Base-by-base conservation (phyloP, 2,797 vertebrate genomes). In the Clamator glandarius region DNA sequence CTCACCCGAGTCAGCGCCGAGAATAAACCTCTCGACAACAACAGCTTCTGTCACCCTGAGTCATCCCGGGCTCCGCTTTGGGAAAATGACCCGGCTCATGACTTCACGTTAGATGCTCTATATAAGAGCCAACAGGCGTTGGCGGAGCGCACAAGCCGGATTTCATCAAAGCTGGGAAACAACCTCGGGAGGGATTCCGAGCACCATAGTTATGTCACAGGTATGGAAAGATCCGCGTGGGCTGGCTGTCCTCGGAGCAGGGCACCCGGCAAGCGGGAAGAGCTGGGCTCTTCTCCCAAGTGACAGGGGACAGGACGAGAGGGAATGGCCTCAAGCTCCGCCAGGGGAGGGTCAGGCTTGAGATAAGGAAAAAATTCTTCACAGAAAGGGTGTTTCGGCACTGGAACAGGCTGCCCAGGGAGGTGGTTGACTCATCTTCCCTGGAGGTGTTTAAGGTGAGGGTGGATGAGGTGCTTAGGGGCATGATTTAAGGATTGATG, bases 151-250 rank as follows among this genome's bases (percentile, higher is more conserved):
- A 1, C 72, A 1, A 52, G 95, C 66, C 76, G 95, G 90, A 84
- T 96, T 87, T 85, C 68, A 54, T 75, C 89, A 44, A 48, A 92
- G 83, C 68, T 11, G 18, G 90, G 87, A 76, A 84, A 15, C 73
- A 10, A 50, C 84, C 79, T 66, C 55, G 2, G 84, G 28, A 74
- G 82, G 86, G 87, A 77, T 83, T 73, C 39, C 58, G 15, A 89
- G 69, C 19, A 1, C 63, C 36, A 54, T 96, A 85, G 85, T 96
- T 72, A 98, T 98, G 98, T 98, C 98, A 39, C 97, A 98, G 98
- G 98, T 98, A 98, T 26, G 87, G 91, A 58, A 84, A 67, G 33
- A 16, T 48, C 75, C 25, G 80, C 5, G 11, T 2, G 13, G n/a
- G 4, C 39, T 51, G 89, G 48, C 79, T 28, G 52, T 15, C 3